Base-by-base conservation (phyloP, 1,140 invertebrate genomes). In the Ptiloglossa arizonensis region DNA sequence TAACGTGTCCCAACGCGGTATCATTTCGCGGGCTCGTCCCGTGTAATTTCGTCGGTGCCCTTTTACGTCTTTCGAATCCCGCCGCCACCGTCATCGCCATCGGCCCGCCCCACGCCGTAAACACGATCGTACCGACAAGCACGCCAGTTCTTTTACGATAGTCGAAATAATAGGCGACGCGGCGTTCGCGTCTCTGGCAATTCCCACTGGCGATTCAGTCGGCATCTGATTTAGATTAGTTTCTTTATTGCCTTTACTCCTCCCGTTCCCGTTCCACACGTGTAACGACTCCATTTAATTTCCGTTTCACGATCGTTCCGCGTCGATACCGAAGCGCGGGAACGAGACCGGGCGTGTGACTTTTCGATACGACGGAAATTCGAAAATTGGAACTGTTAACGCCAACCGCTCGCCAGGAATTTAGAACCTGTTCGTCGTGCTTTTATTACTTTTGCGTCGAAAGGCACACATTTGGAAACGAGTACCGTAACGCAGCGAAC, bases 1-100 rank as follows among this genome's bases (percentile, higher is more conserved):
- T 80, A 84, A 80, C 76, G 81, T 66, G 68, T 60, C 69, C 56
- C 62, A 17, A 6, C 32, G 38, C 27, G 54, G 62, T 83, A 75
- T 70, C 81, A 66, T 79, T 82, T 79, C 76, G 57, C 60, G 48
- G n/a, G 70, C 27, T 44, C 13, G 56, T 35, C 54, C 56, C 54
- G 29, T 60, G 59, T 57, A 74, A 82, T 83, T 83, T 74, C 46
- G 41, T 27, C 68, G 57, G 57, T 48, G 38, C 44, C 57, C 50
- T 79, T 79, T 60, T 54, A 62, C 50, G 68, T 64, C 56, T 29
- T 69, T 66, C 74, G 46, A 32, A 52, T 71, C 67, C 44, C 57
- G 17, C 9, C 62, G 48, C 35, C 44, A n/a, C n/a, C n/a, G n/a
- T n/a, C n/a, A n/a, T n/a, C n/a, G n/a, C 35, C 35, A 38, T 9